Base-by-base conservation (phyloP, 1,140 invertebrate species). In the Lepidostoma basale region DNA sequence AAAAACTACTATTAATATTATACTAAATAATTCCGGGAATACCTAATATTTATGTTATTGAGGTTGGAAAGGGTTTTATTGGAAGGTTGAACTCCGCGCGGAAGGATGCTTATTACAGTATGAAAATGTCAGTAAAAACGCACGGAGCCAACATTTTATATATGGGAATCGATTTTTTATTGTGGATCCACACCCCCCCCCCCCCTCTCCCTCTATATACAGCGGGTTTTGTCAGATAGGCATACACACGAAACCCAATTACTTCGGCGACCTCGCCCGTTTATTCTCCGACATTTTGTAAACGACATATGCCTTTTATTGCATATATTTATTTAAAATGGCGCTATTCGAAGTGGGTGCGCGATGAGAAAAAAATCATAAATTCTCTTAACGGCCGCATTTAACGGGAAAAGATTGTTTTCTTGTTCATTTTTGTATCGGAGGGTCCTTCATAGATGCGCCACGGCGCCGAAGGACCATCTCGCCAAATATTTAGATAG, bases 71-170 rank as follows among this genome's bases (percentile, higher is more conserved):
- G n/a, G n/a, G n/a, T n/a, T n/a, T n/a, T n/a, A n/a, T n/a, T n/a
- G n/a, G n/a, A n/a, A n/a, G n/a, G n/a, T n/a, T n/a, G n/a, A n/a
- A n/a, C n/a, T n/a, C n/a, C n/a, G n/a, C n/a, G n/a, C n/a, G n/a
- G n/a, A n/a, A n/a, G n/a, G n/a, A n/a, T n/a, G n/a, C n/a, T n/a
- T n/a, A n/a, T n/a, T n/a, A n/a, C n/a, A n/a, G n/a, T n/a, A n/a
- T n/a, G n/a, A n/a, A n/a, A n/a, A 22, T 22, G 16, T 8, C 44
- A 47, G 44, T 47, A 47, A 47, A n/a, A 47, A 47, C 44, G 44
- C 44, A 9, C 20, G 5, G 1, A 18, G 44, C 12, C 6, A 22
- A 23, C 6, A 47, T 23, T 25, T 22, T 22, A 22, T 22, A 47
- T 45, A 5, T 22, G 44, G 33, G 33, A 3, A 47, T 47, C 12